phyloP scores from a whole-genome alignment of 1,140 invertebrate genomes.

The Carcinoscorpius rotundicauda region DNA sequence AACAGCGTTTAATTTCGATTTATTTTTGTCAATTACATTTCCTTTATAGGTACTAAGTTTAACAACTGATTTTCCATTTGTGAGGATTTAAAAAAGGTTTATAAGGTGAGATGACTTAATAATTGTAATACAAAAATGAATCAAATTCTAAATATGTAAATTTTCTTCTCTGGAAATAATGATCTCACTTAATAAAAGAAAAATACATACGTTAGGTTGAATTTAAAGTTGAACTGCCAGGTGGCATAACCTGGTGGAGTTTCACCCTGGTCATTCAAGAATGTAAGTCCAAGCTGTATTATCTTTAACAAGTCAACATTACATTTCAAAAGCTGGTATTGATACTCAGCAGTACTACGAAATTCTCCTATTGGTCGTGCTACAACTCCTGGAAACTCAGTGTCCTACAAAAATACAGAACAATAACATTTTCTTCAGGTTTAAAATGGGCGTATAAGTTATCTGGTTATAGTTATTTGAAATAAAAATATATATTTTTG shows the following conservation, averaged over 20 bases:
- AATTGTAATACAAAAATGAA: too few relatives aligned
- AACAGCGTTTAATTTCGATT: too few relatives aligned
- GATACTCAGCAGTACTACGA: conserved; percentile 83
- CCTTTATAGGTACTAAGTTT: too few relatives aligned
- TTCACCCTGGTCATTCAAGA: conserved; percentile 42
- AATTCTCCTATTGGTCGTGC: conserved; percentile 95
- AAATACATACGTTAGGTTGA: conserved; percentile 38
- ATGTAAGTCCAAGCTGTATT: conserved; percentile 89
- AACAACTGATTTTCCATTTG: too few relatives aligned
- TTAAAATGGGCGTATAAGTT: too few relatives aligned
- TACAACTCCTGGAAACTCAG: conserved; percentile 97
- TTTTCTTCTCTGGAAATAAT: neutral
- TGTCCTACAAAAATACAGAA: conserved; percentile 48
- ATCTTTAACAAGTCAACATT: conserved; percentile 95
- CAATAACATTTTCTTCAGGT: too few relatives aligned
- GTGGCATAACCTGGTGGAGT: conserved; percentile 36
- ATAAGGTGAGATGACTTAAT: too few relatives aligned
- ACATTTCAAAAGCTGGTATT: conserved; percentile 80
- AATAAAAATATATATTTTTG: too few relatives aligned
- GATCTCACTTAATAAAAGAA: neutral
- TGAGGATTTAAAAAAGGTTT: too few relatives aligned
- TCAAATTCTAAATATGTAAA: too few relatives aligned
- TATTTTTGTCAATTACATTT: too few relatives aligned
- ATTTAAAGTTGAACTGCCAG: conserved; percentile 49
- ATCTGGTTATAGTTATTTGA: too few relatives aligned